Evolutionary conservation across 2,888 invertebrate species (phyloP).

Genomic region (Thyatira batis): DNA sequence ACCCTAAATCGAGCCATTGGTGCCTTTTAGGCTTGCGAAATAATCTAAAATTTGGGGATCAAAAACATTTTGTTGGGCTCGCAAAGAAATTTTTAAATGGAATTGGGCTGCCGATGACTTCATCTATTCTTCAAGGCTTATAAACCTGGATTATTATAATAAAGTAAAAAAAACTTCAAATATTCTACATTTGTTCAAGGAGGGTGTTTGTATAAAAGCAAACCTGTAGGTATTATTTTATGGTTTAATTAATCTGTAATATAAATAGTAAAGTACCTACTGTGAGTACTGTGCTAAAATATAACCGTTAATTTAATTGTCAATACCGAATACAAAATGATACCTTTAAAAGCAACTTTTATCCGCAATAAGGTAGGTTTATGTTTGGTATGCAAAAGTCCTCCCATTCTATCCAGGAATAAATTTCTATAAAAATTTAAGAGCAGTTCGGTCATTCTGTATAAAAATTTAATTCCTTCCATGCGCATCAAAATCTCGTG

Average conservation of each 20-base stretch:
- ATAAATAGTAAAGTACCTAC: not conserved
- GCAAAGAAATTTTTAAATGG: not conserved
- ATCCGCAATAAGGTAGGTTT: too few species aligned
- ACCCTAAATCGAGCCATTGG: constrained; percentile 27
- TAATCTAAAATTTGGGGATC: not conserved
- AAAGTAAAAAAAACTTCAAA: too few species aligned
- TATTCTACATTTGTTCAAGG: too few species aligned
- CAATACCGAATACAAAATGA: too few species aligned
- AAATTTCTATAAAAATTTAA: not conserved
- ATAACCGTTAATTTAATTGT: too few species aligned
- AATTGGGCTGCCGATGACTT: not conserved
- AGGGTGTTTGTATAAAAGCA: too few species aligned
- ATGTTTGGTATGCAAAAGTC: not conserved
- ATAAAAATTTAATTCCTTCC: constrained; percentile 1
- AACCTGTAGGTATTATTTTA: too few species aligned
- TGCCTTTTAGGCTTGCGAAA: constrained; percentile 12
- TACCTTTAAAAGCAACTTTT: too few species aligned
- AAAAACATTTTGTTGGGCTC: not conserved
- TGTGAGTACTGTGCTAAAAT: not conserved
- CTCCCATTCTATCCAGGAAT: not conserved
- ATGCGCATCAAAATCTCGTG: constrained; percentile 15
- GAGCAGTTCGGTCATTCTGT: not conserved
- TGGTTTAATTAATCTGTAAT: not conserved
- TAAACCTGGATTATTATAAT: too few species aligned
- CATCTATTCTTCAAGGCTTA: not conserved